Percentiles rank a stretch among this genome's conserved stretches.
phyloP scores from a whole-genome alignment of 1,140 invertebrate genomes.

The Meloidogyne hapla region DNA sequence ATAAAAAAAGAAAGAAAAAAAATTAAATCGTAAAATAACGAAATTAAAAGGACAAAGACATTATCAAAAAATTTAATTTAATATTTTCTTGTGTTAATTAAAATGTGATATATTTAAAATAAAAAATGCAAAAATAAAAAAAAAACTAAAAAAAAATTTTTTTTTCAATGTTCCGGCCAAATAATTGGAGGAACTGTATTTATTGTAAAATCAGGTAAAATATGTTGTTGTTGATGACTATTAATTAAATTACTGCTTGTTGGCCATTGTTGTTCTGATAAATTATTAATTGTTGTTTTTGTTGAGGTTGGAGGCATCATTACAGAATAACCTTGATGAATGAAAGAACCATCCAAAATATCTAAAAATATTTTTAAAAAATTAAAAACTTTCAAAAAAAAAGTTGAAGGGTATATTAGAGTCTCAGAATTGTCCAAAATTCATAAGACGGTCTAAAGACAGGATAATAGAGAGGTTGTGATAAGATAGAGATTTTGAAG shows the following conservation, averaged over 20 bases:
- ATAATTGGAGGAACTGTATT: background rate
- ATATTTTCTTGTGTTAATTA: no score
- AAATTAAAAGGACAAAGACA: background rate
- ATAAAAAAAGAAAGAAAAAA: background rate
- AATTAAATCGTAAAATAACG: background rate
- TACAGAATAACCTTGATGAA: background rate
- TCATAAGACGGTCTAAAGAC: no score
- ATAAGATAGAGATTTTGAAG: no score
- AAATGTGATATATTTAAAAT: no score
- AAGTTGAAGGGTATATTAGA: no score
- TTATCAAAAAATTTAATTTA: background rate
- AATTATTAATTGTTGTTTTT: no score
- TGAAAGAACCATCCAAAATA: background rate
- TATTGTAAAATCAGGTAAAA: background rate
- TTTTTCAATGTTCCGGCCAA: background rate
- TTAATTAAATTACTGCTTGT: background rate
- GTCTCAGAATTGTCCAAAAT: no score
- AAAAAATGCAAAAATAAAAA: no score
- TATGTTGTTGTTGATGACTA: background rate
- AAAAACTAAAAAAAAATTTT: background rate
- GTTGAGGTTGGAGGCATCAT: background rate
- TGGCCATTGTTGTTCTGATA: background rate
- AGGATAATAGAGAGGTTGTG: no score
- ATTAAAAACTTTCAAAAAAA: no score
- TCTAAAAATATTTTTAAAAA: background rate